Base-by-base conservation (phyloP, 2,113 vertebrate species). In the Muscicapa adusta region DNA sequence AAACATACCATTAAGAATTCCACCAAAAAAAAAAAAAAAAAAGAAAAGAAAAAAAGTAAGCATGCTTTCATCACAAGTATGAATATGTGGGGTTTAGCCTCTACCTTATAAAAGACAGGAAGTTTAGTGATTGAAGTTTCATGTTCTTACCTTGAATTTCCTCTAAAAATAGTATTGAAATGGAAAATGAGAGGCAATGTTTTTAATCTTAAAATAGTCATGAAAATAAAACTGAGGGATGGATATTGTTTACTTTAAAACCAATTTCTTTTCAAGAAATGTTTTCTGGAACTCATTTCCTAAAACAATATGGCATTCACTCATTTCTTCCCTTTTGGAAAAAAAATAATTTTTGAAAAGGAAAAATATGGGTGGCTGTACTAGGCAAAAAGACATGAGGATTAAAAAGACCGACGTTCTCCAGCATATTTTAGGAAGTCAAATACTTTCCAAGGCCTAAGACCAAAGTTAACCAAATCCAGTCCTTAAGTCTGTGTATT, bases 261-360 rank as follows among this genome's bases (percentile, higher is more conserved):
- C 3, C 4, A 51, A 65, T 72, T 75, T 72, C 1, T 89, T 93
- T 93, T 79, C 66, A 85, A 95, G 17, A 91, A 95, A 90, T 82
- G 54, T 16, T 85, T 85, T 94, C 81, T 94, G 90, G 62, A 94
- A 88, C 23, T 88, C 72, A 91, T 95, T 96, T 82, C 38, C 36
- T 85, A 62, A 79, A 94, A 79, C 78, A 93, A 85, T 95, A 62
- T 88, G 45, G 73, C 10, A 11, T 62, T 74, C 51, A 54, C 29
- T 93, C 13, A 68, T 63, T 79, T 94, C 60, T 88, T 79, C 24
- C 40, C 53, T 68, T 63, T 68, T 82, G n/a, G 61, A 40, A 75
- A 91, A 79, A 74, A 38, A 87, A 33, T 18, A 62, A 60, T 38
- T 74, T 87, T 79, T 2, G 16, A 73, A 91, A 75, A 70, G 38